phyloP scores from a whole-genome alignment of 2,888 invertebrate species.

The Parnassius glacialis region DNA sequence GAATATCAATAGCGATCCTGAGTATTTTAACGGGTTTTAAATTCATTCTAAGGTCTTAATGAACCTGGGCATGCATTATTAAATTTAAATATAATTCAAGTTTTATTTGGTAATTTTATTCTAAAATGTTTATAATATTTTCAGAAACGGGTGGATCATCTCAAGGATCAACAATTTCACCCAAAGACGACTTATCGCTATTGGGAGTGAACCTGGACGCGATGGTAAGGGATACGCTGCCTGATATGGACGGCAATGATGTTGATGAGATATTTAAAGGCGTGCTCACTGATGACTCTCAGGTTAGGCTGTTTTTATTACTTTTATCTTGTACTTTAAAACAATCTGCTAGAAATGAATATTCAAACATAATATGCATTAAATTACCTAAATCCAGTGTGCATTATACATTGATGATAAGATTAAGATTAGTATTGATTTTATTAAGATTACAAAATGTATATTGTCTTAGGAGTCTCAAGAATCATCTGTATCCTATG shows the following conservation, averaged over 20 bases:
- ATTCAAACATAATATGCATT: no score
- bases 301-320: conserved; percentile 42
- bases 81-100: no score
- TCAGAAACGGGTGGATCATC: conserved; percentile 62
- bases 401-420: no score
- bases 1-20: no score
- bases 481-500: conserved; percentile 84
- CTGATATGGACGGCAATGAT: conserved; percentile 94
- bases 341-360: background rate
- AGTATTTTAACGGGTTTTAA: no score
- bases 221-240: conserved; percentile 85
- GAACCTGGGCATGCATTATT: no score
- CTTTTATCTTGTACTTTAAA: background rate
- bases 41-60: no score
- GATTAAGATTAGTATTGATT: no score
- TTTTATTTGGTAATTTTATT: no score
- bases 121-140: background rate
- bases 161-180: conserved; percentile 73
- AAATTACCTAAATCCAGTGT: no score
- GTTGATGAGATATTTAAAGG: conserved; percentile 96
- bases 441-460: no score
- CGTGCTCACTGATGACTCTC: conserved; percentile 90
- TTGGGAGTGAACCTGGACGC: conserved; percentile 85
- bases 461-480: conserved; percentile 82
- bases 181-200: conserved; percentile 83